phyloP scores from a whole-genome alignment of 2,797 vertebrate species.

The Leontocebus nigricollis region DNA sequence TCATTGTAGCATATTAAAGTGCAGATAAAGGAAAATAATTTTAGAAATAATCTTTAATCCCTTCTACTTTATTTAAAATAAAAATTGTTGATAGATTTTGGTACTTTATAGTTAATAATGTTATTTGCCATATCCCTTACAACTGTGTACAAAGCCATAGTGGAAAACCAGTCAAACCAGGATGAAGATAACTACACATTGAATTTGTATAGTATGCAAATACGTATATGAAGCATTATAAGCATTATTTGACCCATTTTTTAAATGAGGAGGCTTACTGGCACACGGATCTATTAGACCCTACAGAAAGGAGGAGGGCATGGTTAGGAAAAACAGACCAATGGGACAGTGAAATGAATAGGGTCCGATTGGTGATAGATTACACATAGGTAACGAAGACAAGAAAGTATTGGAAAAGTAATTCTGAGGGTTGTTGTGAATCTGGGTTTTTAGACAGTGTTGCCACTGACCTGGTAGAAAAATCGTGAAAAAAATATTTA shows the following conservation, averaged over 20 bases:
- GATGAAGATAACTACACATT: slow-evolving; percentile 42
- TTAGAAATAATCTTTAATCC: slow-evolving; percentile 16
- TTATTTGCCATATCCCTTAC: neutral
- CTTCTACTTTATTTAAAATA: neutral
- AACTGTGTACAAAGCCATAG: slow-evolving; percentile 8
- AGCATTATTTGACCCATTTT: neutral
- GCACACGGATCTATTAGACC: neutral
- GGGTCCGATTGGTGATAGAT: neutral
- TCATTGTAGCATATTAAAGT: neutral
- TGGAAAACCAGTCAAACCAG: neutral
- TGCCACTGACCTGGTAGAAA: neutral
- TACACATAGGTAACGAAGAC: neutral
- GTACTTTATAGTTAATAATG: slow-evolving; percentile 14
- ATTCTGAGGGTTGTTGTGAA: neutral
- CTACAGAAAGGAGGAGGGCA: neutral
- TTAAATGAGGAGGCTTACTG: neutral
- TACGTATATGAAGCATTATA: neutral
- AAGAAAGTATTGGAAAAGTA: neutral
- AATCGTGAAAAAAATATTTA: slow-evolving; percentile 22
- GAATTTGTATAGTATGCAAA: neutral
- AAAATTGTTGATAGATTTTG: neutral
- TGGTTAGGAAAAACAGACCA: neutral
- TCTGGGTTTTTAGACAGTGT: neutral
- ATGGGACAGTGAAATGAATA: neutral
- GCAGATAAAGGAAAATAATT: neutral